These are phyloP conservation scores for Hypothenemus hampei DNA, from an alignment of 1,140 invertebrate genomes.

Conservation along the genomic window DNA sequence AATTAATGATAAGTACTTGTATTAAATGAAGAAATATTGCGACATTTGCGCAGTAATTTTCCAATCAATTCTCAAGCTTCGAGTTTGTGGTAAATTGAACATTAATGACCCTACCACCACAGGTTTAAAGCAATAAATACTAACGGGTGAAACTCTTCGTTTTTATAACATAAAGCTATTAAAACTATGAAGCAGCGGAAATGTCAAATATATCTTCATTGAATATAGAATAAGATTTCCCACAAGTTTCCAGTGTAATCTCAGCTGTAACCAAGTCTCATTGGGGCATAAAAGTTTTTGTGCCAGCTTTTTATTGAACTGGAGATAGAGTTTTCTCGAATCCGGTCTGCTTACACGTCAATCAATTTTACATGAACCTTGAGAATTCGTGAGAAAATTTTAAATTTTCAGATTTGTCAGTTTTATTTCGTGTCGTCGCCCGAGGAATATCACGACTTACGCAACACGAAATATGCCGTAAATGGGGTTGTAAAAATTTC, in stretches of 20 bases:
- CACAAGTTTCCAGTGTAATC: slow-evolving; percentile 1
- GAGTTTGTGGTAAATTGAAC: slow-evolving; percentile 1
- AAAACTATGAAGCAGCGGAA: too few species aligned
- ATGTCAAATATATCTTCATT: too few species aligned
- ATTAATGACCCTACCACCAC: neutral
- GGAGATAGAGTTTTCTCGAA: neutral
- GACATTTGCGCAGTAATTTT: slow-evolving; percentile 1
- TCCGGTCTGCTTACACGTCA: slow-evolving; percentile 4
- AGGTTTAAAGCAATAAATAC: too few species aligned
- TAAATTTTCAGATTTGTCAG: neutral
- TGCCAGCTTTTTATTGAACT: slow-evolving; percentile 1
- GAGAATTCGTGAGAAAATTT: slow-evolving; percentile 3
- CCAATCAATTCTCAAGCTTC: slow-evolving; percentile 4
- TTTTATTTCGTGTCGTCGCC: neutral
- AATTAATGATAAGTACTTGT: slow-evolving; percentile 6
- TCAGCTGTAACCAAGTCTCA: neutral
- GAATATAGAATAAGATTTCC: too few species aligned
- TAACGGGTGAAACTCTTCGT: too few species aligned
- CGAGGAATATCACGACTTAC: neutral
- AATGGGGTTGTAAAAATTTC: neutral
- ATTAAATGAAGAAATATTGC: slow-evolving; percentile 5
- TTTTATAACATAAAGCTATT: too few species aligned
- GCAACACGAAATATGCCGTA: neutral
- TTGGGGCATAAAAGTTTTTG: slow-evolving; percentile 3
- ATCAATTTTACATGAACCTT: slow-evolving; percentile 2